Percentiles rank a stretch among this genome's conserved stretches.
Conservation (phyloP, 2,797 vertebrate genomes). For the Garrulus glandarius region DNA sequence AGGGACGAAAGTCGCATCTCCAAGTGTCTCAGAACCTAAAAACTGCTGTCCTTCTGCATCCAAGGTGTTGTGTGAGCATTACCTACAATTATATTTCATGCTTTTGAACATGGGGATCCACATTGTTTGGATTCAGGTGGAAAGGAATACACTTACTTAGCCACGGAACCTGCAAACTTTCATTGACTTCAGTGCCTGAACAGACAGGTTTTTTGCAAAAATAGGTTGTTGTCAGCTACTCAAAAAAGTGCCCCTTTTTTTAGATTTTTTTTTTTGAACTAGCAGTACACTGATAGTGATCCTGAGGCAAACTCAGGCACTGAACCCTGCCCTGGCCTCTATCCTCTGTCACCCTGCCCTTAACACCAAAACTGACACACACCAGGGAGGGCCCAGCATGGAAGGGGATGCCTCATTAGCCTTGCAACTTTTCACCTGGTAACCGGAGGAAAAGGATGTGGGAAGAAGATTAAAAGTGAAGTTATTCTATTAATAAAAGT, state of each 20-base stretch:
- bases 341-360: no score
- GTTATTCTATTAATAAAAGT: neutral
- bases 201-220: neutral
- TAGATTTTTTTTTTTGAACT: neutral
- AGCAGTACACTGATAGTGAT: neutral
- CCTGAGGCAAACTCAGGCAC: neutral
- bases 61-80: neutral
- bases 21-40: neutral
- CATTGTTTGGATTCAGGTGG: neutral
- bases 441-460: neutral
- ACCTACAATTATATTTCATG: neutral
- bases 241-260: neutral
- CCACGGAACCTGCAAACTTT: neutral
- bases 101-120: neutral
- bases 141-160: neutral
- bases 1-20: neutral
- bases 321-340: neutral
- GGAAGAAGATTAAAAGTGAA: neutral
- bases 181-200: neutral
- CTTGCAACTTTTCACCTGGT: neutral
- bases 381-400: neutral
- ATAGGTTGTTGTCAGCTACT: neutral
- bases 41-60: neutral
- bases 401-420: neutral
- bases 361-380: neutral